Percentiles rank a stretch among this genome's conserved stretches.
These are phyloP conservation scores for Metaphire vulgaris DNA, from an alignment of 1,140 invertebrate genomes.

Conservation along the genomic window DNA sequence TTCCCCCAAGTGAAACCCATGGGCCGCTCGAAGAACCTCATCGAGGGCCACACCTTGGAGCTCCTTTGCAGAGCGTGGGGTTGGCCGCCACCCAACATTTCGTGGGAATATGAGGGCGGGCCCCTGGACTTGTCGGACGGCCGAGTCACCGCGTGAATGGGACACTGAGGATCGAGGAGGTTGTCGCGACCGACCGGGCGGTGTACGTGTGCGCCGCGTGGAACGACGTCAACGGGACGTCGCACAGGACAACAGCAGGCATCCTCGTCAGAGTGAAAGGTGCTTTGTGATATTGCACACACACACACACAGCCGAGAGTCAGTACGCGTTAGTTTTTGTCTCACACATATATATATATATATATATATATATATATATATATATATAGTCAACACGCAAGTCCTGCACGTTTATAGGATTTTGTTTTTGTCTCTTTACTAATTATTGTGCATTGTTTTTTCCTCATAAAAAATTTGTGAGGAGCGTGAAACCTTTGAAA, in stretches of 20 bases:
- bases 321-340: no score
- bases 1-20: slow-evolving; percentile 13
- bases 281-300: no score
- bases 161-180: slow-evolving; percentile 10
- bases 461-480: no score
- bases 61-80: slow-evolving; percentile 17
- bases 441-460: no score
- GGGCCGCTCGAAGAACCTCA: slow-evolving; percentile 13
- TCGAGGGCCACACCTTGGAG: not conserved
- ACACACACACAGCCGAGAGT: no score
- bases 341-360: no score
- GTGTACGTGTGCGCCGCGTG: slow-evolving; percentile 12
- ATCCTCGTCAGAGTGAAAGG: slow-evolving; percentile 17
- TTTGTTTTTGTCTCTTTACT: no score
- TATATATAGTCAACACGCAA: no score
- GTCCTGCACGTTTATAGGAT: no score
- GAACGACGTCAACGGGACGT: slow-evolving; percentile 5
- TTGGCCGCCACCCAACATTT: slow-evolving; percentile 16
- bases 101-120: slow-evolving; percentile 5
- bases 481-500: no score
- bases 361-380: no score
- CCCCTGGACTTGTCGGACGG: not conserved
- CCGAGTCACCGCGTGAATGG: not conserved
- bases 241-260: not conserved
- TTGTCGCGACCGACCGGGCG: not conserved